A percentile compares a stretch with the other conserved stretches of the same genome.
phyloP scores from a whole-genome alignment of 1,140 invertebrate species.

The Pentalonia nigronervosa region DNA sequence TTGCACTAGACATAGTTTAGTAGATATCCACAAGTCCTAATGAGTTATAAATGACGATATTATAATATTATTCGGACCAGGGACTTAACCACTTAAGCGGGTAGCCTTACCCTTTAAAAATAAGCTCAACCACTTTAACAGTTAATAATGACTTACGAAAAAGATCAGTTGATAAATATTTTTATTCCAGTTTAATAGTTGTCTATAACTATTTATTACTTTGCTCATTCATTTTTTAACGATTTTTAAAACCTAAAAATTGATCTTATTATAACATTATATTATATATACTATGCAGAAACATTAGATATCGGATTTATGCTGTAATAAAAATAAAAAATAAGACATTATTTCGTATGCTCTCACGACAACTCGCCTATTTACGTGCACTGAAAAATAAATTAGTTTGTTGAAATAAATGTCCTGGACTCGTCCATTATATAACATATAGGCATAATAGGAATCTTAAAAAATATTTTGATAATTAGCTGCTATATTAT shows the following conservation, averaged over 20 bases:
- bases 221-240: not conserved
- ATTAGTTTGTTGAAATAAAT: not conserved
- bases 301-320: not conserved
- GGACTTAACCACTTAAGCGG: not conserved
- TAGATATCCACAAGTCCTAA: not conserved
- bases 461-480: not conserved
- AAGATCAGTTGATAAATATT: not conserved
- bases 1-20: not conserved
- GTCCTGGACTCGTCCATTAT: no score
- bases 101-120: not conserved
- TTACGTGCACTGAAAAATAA: not conserved
- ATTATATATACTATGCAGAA: no score
- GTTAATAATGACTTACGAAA: not conserved
- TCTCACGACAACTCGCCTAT: not conserved
- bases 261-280: no score
- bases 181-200: not conserved
- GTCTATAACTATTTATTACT: not conserved
- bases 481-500: no score
- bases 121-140: not conserved
- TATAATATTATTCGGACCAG: not conserved
- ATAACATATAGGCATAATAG: not conserved
- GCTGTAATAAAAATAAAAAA: not conserved
- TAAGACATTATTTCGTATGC: not conserved
- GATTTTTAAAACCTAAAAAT: no score
- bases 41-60: not conserved